phyloP scores from a whole-genome alignment of 2,797 vertebrate genomes.

The Parotocinclus haroldoi region DNA sequence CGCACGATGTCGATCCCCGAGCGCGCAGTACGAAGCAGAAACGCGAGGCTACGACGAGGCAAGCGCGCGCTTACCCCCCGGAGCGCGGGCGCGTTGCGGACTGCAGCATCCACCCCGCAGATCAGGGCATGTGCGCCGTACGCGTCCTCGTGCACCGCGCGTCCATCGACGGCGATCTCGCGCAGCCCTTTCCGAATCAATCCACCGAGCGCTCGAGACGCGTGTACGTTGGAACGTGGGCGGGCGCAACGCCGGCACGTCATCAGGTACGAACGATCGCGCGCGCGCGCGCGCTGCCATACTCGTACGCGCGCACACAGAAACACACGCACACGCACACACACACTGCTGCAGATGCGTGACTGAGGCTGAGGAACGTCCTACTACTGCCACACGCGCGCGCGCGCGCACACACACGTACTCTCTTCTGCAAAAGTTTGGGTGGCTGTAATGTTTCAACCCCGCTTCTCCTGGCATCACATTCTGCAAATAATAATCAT shows the following conservation, averaged over 20 bases:
- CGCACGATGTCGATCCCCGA: too few species aligned
- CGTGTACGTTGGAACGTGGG: conserved; percentile 32
- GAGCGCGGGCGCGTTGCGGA: conserved; percentile 13
- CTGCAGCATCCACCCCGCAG: conserved; percentile 23
- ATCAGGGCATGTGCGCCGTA: conserved; percentile 14
- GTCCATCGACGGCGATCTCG: conserved; percentile 1
- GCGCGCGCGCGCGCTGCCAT: not conserved
- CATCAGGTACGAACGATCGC: conserved; percentile 11
- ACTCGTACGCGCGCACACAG: not conserved
- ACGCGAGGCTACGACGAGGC: not conserved
- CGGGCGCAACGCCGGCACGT: conserved; percentile 32
- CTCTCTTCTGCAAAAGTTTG: not conserved
- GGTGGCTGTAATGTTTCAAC: too few species aligned
- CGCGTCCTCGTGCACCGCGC: not conserved
- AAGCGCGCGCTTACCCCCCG: not conserved
- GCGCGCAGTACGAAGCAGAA: not conserved
- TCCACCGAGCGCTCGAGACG: conserved; percentile 24
- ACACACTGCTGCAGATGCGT: too few species aligned
- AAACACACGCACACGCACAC: not conserved
- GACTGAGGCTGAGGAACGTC: too few species aligned
- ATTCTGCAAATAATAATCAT: too few species aligned
- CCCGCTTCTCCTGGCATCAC: too few species aligned
- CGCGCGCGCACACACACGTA: not conserved
- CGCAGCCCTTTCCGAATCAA: conserved; percentile 1
- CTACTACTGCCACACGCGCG: not conserved